These are phyloP conservation scores for Porites lutea DNA, from an alignment of 64 coral and sea anemone genomes.

Conservation along the genomic window DNA sequence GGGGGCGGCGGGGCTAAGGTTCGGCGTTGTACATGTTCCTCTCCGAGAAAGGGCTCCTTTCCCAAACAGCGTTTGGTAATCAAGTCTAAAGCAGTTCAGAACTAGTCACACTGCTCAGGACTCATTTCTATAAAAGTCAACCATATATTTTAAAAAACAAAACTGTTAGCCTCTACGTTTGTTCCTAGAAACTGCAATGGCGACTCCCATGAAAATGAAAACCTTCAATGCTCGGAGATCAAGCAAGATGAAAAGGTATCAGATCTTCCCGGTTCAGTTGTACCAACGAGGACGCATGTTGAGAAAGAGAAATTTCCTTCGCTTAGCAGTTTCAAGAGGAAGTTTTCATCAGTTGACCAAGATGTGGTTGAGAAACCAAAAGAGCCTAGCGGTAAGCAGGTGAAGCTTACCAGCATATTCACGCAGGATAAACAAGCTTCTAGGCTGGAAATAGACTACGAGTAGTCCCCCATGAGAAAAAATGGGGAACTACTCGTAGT, in stretches of 20 bases:
- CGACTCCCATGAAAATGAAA: not conserved
- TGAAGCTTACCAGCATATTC: conserved; percentile 57
- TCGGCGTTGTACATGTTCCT: no score
- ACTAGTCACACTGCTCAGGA: no score
- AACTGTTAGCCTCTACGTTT: not conserved
- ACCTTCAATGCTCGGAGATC: not conserved
- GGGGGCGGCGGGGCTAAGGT: no score
- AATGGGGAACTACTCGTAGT: not conserved
- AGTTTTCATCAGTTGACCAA: conserved; percentile 39
- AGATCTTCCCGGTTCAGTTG: not conserved
- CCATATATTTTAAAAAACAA: conserved; percentile 68
- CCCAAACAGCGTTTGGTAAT: no score
- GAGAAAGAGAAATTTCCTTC: conserved; percentile 55
- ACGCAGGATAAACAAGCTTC: not conserved
- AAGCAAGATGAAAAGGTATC: not conserved
- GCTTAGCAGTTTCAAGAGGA: conserved; percentile 86
- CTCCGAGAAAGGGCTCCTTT: no score
- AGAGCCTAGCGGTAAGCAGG: conserved; percentile 69
- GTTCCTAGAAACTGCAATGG: not conserved
- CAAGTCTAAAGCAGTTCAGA: no score
- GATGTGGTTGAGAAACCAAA: conserved; percentile 8
- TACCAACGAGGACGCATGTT: not conserved
- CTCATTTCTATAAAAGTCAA: conserved; percentile 23
- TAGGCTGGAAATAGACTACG: no score
- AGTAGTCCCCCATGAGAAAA: no score